Percentiles rank a stretch among this genome's conserved stretches.
Evolutionary conservation across 37 sponge, comb jelly and placozoan species (phyloP).

Genomic region (Chondrosia reniformis): DNA sequence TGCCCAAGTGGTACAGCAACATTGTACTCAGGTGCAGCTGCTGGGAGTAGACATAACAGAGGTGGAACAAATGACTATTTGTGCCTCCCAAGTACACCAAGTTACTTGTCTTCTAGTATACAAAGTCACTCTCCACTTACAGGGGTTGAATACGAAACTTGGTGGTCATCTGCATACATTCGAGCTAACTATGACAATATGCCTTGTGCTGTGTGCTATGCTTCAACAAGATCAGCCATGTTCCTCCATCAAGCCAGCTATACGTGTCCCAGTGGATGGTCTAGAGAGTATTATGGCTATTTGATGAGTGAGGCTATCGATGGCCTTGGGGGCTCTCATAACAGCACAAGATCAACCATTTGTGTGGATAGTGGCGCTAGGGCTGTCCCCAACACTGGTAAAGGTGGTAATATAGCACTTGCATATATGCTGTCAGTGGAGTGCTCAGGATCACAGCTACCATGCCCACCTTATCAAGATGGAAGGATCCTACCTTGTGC

Average conservation of each 20-base stretch:
- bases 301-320: background rate
- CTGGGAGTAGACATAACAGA: background rate
- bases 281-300: background rate
- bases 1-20: background rate
- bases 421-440: too few species aligned
- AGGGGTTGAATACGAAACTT: slow-evolving; percentile 18
- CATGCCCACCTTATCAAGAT: too few species aligned
- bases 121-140: background rate
- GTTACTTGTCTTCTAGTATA: background rate
- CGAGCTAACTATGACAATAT: background rate
- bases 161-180: too few species aligned
- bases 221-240: background rate
- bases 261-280: slow-evolving; percentile 8
- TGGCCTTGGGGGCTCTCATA: background rate
- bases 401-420: background rate
- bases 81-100: slow-evolving; percentile 1
- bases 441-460: too few species aligned
- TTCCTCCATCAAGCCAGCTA: background rate
- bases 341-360: background rate
- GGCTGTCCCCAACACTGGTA: background rate
- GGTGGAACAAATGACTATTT: slow-evolving; percentile 13
- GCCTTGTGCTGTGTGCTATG: too few species aligned
- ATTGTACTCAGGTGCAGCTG: slow-evolving; percentile 15
- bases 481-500: too few species aligned
- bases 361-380: background rate